Evolutionary conservation across 2,113 vertebrate genomes (phyloP), one percentile per base, ranked within the genome.

Genomic region (Charina bottae): DNA sequence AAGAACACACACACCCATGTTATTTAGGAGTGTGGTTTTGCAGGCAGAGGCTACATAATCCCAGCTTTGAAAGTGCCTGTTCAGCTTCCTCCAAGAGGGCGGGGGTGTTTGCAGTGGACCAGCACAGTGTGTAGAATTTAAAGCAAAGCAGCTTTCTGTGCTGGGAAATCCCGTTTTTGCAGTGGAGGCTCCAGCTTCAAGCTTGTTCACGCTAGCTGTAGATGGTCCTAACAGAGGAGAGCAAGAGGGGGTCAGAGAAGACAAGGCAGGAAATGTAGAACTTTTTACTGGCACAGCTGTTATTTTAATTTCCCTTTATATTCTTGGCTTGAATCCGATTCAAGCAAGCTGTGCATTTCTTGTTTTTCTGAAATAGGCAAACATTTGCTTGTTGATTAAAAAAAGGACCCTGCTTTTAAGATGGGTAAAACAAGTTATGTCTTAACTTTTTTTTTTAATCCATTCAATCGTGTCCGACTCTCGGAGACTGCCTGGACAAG

Each of bases 81-180:
- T 86, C 84, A 68, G 59, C 49, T 86, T 54, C 59, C 33, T 54
- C 26, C 42, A 54, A 89, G 60, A 49, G 88, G 88, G 88, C 15
- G 85, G 56, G 54, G 5, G 28, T 60, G 12, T 68, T 78, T 59
- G 91, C 49, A 42, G 11, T 53, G 33, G 56, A 46, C 24, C 56
- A 89, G 56, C 72, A 6, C 55, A 15, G 56, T 56, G 87, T 84
- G 46, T 89, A 78, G 68, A 83, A 42, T 92, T 84, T 59, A 60
- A 92, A 92, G 91, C 91, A 53, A 92, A 88, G 42, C 72, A 37
- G 56, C 58, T 92, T 89, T 87, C 56, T 84, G 91, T 54, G n/a
- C 28, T 83, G 91, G 91, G 56, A 92, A 92, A 87, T 92, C 72
- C 91, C 86, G 3, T 56, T 92, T 78, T 56, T 54, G 42, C 87